A percentile compares a stretch with the other conserved stretches of the same genome.
Evolutionary conservation across 1,140 invertebrate species (phyloP).

Genomic region (Hyles vespertilio): DNA sequence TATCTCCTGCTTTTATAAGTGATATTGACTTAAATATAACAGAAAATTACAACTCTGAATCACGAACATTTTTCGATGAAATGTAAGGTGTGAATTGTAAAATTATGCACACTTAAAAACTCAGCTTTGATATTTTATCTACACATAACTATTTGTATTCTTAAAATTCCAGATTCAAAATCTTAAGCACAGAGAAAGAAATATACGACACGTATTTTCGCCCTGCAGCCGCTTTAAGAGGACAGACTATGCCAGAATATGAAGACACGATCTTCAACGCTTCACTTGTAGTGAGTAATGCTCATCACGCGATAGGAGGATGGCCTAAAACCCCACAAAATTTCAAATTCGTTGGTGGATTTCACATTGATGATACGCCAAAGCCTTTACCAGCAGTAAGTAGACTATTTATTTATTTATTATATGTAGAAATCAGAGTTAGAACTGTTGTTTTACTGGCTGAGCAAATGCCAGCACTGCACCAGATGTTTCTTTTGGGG

Average conservation of each 20-base stretch:
- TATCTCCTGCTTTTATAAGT: not conserved
- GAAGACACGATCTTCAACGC: constrained; percentile 70
- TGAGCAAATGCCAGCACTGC: no score
- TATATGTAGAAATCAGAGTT: no score
- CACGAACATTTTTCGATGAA: no score
- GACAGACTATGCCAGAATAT: constrained; percentile 24
- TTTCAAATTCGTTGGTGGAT: constrained; percentile 34
- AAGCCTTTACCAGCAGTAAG: constrained; percentile 30
- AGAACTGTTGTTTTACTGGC: no score
- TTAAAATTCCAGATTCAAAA: constrained; percentile 11
- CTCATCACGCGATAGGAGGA: constrained; percentile 16
- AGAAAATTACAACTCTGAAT: no score
- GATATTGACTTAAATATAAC: not conserved
- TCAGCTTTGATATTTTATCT: not conserved
- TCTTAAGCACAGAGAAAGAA: constrained; percentile 13
- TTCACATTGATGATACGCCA: constrained; percentile 25
- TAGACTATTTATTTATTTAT: not conserved
- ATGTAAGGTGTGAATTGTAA: no score
- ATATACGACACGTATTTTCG: constrained; percentile 18
- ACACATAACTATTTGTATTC: not conserved
- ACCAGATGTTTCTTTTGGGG: no score
- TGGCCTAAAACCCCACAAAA: constrained; percentile 28
- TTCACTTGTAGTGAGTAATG: constrained; percentile 49
- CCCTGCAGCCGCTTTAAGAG: constrained; percentile 16
- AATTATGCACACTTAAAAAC: no score